Base-by-base conservation (phyloP, 1,140 invertebrate genomes). In the Atopsyche davidsoni region DNA sequence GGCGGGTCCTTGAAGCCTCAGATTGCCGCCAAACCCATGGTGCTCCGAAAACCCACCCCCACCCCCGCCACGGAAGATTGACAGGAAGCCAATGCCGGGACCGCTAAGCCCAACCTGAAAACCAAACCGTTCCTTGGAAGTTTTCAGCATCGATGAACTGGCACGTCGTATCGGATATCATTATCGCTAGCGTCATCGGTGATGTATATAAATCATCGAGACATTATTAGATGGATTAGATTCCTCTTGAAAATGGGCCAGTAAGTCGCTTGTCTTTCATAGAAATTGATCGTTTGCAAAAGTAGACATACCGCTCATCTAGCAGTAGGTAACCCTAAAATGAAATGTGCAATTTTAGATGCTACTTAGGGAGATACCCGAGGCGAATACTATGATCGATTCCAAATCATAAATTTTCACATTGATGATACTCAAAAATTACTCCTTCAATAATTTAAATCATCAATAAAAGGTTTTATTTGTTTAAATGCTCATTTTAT, bases 21-120 rank as follows among this genome's bases (percentile, higher is more conserved):
- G 54, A 74, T 85, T 13, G 87, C 86, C 59, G 78, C 79, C 11
- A 87, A 87, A 65, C 85, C 85, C 1, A 79, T 81, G 46, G 77
- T 87, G 18, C 76, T 87, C 62, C 79, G 78, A 31, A 85, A 87
- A 63, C 84, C 85, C 25, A 63, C 80, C 28, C 77, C 78, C 13
- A 73, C 57, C 67, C 72, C 55, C 62, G 71, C 34, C 50, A 68
- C 18, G 60, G 51, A 53, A 47, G 51, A 58, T 51, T 58, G 55
- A 58, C 47, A 58, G 25, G 34, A 39, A 40, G 35, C 44, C 14
- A 31, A 34, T 13, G 9, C 44, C 2, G 38, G 22, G 10, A 50
- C 52, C 9, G 40, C 40, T 9, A 57, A 47, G 32, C 54, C 54
- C 13, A 21, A 31, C 13, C 32, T 52, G 3, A 57, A 57, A 36